A percentile compares a stretch with the other conserved stretches of the same genome.
Evolutionary conservation across 2,888 invertebrate genomes (phyloP).

Genomic region (Glaucopsyche alexis): DNA sequence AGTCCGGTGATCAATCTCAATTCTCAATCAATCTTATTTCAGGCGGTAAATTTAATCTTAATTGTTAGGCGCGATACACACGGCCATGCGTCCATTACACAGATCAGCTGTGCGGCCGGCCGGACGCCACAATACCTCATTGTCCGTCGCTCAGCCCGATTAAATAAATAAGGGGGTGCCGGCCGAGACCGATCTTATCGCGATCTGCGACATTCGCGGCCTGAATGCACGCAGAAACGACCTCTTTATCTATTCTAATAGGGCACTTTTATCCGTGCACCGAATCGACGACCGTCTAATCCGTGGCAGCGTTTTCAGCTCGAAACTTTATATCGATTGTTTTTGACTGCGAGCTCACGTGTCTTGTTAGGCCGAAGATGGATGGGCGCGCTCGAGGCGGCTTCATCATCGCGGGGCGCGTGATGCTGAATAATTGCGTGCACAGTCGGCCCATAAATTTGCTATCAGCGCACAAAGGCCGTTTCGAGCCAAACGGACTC

Average conservation of each 20-base stretch:
- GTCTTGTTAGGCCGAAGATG: constrained; percentile 52
- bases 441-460: constrained; percentile 33
- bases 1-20: neutral
- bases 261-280: constrained; percentile 51
- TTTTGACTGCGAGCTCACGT: constrained; percentile 43
- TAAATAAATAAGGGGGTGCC: constrained; percentile 77
- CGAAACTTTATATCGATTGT: constrained; percentile 47
- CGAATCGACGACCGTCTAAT: constrained; percentile 50
- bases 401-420: constrained; percentile 46
- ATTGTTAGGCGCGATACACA: constrained; percentile 42
- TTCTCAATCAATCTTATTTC: constrained; percentile 13
- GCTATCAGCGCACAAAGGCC: constrained; percentile 5
- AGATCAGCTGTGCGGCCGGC: constrained; percentile 66
- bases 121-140: constrained; percentile 76
- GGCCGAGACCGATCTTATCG: constrained; percentile 72
- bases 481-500: neutral
- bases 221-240: constrained; percentile 52
- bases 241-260: constrained; percentile 53
- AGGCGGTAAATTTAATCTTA: constrained; percentile 9
- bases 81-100: constrained; percentile 53
- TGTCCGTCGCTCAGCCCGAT: constrained; percentile 76
- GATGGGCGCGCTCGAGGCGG: constrained; percentile 48
- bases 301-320: constrained; percentile 45
- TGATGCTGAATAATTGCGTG: constrained; percentile 44
- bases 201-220: constrained; percentile 58